phyloP scores from a whole-genome alignment of 1,140 invertebrate species.

The Coelopa frigida region DNA sequence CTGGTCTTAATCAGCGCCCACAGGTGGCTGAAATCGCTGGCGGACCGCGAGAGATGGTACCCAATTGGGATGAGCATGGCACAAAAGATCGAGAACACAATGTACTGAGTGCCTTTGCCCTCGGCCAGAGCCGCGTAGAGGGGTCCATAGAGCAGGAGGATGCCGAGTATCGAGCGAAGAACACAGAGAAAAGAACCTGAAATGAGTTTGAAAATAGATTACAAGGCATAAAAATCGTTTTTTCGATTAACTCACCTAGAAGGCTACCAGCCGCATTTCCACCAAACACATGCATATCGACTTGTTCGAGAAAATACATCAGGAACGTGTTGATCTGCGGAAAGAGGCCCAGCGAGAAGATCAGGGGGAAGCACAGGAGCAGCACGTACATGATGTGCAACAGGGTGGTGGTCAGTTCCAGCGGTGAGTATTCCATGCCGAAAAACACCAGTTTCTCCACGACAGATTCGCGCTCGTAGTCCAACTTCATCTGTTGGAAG shows the following conservation, averaged over 20 bases:
- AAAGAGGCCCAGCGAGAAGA: slow-evolving; percentile 90
- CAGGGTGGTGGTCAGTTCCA: slow-evolving; percentile 57
- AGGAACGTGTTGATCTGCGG: slow-evolving; percentile 95
- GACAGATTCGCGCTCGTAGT: slow-evolving; percentile 14
- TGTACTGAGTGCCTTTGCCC: slow-evolving; percentile 78
- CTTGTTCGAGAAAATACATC: slow-evolving; percentile 91
- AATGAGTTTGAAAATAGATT: neutral
- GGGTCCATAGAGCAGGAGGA: slow-evolving; percentile 80
- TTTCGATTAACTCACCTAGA: slow-evolving; percentile 45
- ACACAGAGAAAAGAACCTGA: slow-evolving; percentile 74
- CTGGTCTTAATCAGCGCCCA: slow-evolving; percentile 74
- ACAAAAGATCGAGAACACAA: slow-evolving; percentile 92
- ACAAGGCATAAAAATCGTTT: neutral
- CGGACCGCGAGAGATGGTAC: slow-evolving; percentile 87
- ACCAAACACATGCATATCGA: slow-evolving; percentile 96
- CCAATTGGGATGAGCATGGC: slow-evolving; percentile 79
- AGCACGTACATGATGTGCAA: slow-evolving; percentile 72
- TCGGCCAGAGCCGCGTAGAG: slow-evolving; percentile 77
- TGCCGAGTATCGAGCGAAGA: slow-evolving; percentile 68
- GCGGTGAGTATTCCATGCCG: slow-evolving; percentile 64
- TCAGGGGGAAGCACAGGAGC: slow-evolving; percentile 82
- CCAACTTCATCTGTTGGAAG: slow-evolving; percentile 31
- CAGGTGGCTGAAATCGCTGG: slow-evolving; percentile 83
- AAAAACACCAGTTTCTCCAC: slow-evolving; percentile 52
- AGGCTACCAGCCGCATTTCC: slow-evolving; percentile 92